Conservation (phyloP, 2,797 vertebrate species). For the Cyclopterus lumpus region DNA sequence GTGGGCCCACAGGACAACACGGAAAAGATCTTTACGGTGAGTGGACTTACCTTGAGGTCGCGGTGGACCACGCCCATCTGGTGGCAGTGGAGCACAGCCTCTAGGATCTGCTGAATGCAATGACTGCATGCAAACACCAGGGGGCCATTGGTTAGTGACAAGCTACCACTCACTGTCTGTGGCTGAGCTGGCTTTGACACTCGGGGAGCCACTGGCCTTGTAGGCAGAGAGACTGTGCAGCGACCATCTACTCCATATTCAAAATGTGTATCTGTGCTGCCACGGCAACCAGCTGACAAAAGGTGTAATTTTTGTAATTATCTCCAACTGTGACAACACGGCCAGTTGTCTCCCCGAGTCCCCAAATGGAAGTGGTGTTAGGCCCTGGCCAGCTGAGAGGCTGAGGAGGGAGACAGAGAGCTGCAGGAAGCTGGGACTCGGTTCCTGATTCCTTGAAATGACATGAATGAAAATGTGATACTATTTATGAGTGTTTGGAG, state of each 20-base stretch:
- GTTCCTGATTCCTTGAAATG: neutral
- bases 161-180: slow-evolving; percentile 86
- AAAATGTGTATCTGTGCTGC: slow-evolving; percentile 6
- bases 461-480: neutral
- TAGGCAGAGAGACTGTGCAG: neutral
- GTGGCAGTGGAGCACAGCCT: slow-evolving; percentile 98
- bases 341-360: slow-evolving; percentile 71
- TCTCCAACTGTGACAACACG: slow-evolving; percentile 1
- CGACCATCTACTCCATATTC: neutral
- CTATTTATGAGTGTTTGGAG: neutral
- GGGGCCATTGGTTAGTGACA: slow-evolving; percentile 92
- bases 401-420: slow-evolving; percentile 25
- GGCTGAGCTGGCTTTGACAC: slow-evolving; percentile 82
- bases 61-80: slow-evolving; percentile 99
- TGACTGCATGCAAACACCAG: slow-evolving; percentile 98
- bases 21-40: neutral
- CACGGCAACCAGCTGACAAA: neutral
- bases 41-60: slow-evolving; percentile 95
- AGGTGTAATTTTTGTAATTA: slow-evolving; percentile 4
- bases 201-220: slow-evolving; percentile 54
- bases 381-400: slow-evolving; percentile 75
- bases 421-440: neutral
- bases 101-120: slow-evolving; percentile 99
- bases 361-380: slow-evolving; percentile 88
- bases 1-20: neutral